Conservation (phyloP, 2,113 vertebrate species). For the Malurus elegans region DNA sequence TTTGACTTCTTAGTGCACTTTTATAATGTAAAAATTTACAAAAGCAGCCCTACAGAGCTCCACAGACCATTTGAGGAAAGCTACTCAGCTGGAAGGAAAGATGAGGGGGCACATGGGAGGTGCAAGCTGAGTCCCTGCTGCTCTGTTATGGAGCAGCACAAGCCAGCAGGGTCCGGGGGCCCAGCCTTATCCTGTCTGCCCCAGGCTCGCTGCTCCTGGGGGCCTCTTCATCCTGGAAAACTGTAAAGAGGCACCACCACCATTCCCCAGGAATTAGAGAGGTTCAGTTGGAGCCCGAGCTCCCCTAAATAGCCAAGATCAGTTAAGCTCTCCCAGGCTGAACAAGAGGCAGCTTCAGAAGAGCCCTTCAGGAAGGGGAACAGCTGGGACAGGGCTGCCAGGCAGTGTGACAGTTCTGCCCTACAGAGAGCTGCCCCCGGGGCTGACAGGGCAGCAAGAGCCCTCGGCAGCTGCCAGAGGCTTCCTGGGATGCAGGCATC, state of each 20-base stretch:
- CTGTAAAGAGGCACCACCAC: background rate
- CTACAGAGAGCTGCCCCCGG: rapidly evolving
- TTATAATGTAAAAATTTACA: background rate
- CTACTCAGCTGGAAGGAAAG: background rate
- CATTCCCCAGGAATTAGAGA: background rate
- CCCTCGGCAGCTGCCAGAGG: background rate
- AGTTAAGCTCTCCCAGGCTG: background rate
- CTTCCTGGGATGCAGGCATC: background rate
- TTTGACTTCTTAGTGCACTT: background rate
- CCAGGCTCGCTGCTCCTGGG: background rate
- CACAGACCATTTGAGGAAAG: background rate
- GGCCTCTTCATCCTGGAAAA: background rate
- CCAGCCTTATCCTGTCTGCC: background rate
- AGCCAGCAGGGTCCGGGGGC: background rate
- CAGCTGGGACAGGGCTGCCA: background rate
- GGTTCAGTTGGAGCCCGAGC: background rate
- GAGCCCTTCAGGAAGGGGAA: background rate
- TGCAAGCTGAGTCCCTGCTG: background rate
- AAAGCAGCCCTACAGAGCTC: background rate
- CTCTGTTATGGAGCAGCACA: background rate
- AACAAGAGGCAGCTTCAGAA: background rate
- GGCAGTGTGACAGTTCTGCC: rapidly evolving
- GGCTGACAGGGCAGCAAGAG: background rate
- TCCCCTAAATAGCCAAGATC: background rate
- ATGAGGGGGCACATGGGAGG: background rate